Evolutionary conservation across 23 tunicate species (phyloP), one percentile per base, ranked within the genome.

Genomic region (Halocynthia roretzi): DNA sequence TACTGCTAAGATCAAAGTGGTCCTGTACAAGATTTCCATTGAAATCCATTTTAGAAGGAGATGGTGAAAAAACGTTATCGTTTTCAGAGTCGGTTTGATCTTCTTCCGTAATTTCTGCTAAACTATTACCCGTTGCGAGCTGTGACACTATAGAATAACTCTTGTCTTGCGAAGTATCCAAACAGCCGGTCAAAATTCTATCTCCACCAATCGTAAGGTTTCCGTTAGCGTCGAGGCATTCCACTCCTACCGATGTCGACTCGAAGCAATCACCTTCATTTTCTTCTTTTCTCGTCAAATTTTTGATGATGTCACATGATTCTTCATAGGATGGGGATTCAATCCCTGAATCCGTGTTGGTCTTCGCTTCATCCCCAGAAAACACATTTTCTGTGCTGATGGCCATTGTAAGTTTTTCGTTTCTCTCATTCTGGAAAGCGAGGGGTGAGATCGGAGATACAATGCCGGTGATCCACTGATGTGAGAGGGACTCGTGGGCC

Each of bases 381-480:
- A 74, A 74, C 14, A 74, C 78, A n/a, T 74, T 64, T 18, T 74
- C 78, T 0, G 55, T 44, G n/a, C 70, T 65, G 22, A 20, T 31
- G 44, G 44, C 44, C 44, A 31, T 31, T 31, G 44, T 31, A 31
- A 31, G 70, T 9, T 11, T 65, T 65, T 65, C 70, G 2, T 15
- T 65, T 11, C n/a, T 48, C 20, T 19, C 78, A 18, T 74, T 74
- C 56, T 74, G 64, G 8, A 2, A 20, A 8, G 14, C 19, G 9
- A 74, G 19, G 14, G 78, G 63, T 22, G 12, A 15, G 18, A 54
- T 64, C 8, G 78, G 78, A 19, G 78, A 74, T 56, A 48, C 17
- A 11, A 53, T 54, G 9, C 78, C 78, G 23, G 78, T 74, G 63
- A 74, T 74, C 78, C 78, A 74, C n/a, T 62, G 62, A 18, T 74